Evolutionary conservation across 2,113 vertebrate species (phyloP).

Genomic region (Noctilio leporinus): DNA sequence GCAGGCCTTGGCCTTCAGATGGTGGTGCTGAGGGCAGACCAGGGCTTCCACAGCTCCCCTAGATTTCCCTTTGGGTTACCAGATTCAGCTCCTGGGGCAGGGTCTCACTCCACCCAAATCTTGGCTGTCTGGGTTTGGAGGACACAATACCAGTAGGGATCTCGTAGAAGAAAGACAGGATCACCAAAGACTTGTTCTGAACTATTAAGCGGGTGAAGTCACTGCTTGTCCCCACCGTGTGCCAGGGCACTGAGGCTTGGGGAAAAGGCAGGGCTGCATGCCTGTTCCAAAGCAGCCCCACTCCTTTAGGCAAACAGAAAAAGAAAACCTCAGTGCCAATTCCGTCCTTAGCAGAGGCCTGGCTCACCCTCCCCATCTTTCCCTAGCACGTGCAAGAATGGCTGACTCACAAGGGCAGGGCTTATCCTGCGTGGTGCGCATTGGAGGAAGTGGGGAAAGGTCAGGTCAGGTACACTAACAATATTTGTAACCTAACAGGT

Average conservation of each 20-base stretch:
- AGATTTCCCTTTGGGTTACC: neutral
- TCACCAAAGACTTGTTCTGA: neutral
- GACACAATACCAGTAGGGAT: neutral
- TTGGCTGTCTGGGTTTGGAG: neutral
- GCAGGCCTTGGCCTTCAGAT: neutral
- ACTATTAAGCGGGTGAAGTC: neutral
- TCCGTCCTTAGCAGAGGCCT: neutral
- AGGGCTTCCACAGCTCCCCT: neutral
- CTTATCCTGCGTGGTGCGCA: neutral
- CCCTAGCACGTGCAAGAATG: neutral
- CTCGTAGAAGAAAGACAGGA: neutral
- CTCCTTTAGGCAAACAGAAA: neutral
- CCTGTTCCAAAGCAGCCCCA: neutral
- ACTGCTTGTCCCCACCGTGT: too few relatives aligned
- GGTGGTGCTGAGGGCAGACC: neutral
- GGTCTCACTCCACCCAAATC: neutral
- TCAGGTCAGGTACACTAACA: neutral
- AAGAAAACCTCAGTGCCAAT: neutral
- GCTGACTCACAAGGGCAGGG: neutral
- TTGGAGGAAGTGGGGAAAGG: neutral
- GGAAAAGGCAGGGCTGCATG: neutral
- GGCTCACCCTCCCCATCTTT: neutral
- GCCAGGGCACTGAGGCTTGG: neutral
- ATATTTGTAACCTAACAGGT: neutral
- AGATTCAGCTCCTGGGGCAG: neutral